phyloP scores from a whole-genome alignment of 2,888 invertebrate genomes.

The Ctenicera cuprea region DNA sequence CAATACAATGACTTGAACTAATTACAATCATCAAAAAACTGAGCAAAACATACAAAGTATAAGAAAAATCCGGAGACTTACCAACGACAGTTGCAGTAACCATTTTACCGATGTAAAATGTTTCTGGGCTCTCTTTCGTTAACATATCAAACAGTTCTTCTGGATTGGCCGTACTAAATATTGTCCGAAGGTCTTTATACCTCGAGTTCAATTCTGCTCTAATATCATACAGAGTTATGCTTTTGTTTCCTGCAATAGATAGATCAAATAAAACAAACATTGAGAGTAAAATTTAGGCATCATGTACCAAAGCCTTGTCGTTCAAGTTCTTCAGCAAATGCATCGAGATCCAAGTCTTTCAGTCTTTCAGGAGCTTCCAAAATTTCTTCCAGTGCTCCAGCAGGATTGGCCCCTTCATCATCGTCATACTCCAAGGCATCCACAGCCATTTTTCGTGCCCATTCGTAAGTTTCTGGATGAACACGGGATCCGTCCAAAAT shows the following conservation, averaged over 20 bases:
- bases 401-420: slow-evolving; percentile 97
- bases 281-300: slow-evolving; percentile 12
- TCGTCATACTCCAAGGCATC: slow-evolving; percentile 99
- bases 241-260: slow-evolving; percentile 79
- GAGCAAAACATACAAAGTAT: too few relatives aligned
- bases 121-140: slow-evolving; percentile 96
- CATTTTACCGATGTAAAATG: slow-evolving; percentile 93
- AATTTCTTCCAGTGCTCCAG: slow-evolving; percentile 98
- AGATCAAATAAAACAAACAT: slow-evolving; percentile 5
- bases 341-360: slow-evolving; percentile 97
- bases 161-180: slow-evolving; percentile 85
- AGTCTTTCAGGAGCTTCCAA: slow-evolving; percentile 95
- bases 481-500: slow-evolving; percentile 98
- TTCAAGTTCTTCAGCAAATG: slow-evolving; percentile 97
- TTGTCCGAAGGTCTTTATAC: slow-evolving; percentile 91
- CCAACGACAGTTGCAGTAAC: slow-evolving; percentile 83
- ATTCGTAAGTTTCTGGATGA: slow-evolving; percentile 99
- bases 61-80: too few relatives aligned
- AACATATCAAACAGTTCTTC: slow-evolving; percentile 96
- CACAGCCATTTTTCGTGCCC: slow-evolving; percentile 99
- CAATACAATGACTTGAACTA: too few relatives aligned
- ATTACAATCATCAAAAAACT: too few relatives aligned
- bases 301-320: slow-evolving; percentile 79
- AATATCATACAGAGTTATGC: slow-evolving; percentile 97
- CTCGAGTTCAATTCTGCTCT: slow-evolving; percentile 95